Base-by-base conservation (phyloP, 2,888 invertebrate species). In the Cryptocheilus praepositus region DNA sequence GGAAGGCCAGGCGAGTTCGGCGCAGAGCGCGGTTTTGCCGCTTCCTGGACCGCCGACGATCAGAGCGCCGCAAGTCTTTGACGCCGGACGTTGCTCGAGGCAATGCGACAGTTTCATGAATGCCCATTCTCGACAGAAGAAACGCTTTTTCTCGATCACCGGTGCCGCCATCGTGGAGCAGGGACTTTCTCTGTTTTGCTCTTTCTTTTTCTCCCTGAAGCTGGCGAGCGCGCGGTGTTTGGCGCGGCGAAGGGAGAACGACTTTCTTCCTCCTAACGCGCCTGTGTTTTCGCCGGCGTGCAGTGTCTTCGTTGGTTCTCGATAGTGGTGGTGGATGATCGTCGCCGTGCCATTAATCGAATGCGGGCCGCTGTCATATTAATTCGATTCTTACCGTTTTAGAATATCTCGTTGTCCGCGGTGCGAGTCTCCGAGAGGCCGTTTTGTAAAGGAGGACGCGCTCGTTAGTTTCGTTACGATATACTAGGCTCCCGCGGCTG, bases 41-140 rank as follows among this genome's bases (percentile, higher is more conserved):
- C 96, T 96, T 19, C 98, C 98, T 0, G 98, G 95, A 0, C 97
- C 97, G 74, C 96, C 97, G 69, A 98, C 90, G 61, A 98, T 93
- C 54, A 98, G 91, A 0, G 96, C 95, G 0, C 98, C 98, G 81
- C 96, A 95, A 0, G 95, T 94, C 88, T 96, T 95, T 74, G 94
- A 94, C 16, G 93, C 92, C 0, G 95, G 94, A 68, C 97, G 90
- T 89, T 96, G 96, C 85, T 98, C 98, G 80, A 98, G 88, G 79
- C 97, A 97, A 82, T 98, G 95, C 0, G 95, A 94, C 44, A 98
- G 92, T 89, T 98, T 98, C 89, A 96, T 95, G 83, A 98, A 96
- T 5, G 96, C 96, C 98, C 98, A 98, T 89, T 98, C 98, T 8
- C 98, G 92, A 86, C 96, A 96, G 90, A 94, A 96, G 90, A 97